A percentile compares a stretch with the other conserved stretches of the same genome.
Evolutionary conservation across 2,113 vertebrate species (phyloP).

Genomic region (Prinia subflava): DNA sequence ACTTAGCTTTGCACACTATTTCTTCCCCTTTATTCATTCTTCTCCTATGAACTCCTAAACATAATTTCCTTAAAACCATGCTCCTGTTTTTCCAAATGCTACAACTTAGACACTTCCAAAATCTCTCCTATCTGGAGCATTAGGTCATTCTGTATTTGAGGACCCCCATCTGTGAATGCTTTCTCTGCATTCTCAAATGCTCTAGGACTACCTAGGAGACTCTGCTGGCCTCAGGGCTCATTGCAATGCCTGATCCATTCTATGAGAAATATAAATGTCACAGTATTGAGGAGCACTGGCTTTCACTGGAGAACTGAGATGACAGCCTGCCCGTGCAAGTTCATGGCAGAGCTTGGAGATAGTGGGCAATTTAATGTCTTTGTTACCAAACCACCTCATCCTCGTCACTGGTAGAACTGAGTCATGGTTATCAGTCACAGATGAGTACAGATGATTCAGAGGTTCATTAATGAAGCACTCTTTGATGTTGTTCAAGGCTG

Average conservation of each 20-base stretch:
- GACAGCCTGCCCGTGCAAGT: neutral
- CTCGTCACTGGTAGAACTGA: constrained; percentile 2
- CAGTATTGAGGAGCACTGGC: neutral
- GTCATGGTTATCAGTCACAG: constrained; percentile 53
- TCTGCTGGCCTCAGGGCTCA: neutral
- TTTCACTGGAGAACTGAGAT: neutral
- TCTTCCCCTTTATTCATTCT: neutral
- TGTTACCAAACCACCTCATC: neutral
- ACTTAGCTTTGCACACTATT: neutral
- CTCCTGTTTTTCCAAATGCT: neutral
- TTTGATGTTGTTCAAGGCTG: constrained; percentile 12
- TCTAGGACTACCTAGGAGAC: neutral
- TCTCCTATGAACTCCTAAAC: neutral
- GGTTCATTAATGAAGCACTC: constrained; percentile 34
- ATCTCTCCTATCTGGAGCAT: neutral
- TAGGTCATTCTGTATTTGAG: neutral
- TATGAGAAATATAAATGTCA: neutral
- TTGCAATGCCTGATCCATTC: neutral
- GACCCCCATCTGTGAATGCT: neutral
- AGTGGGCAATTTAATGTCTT: neutral
- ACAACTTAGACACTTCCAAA: neutral
- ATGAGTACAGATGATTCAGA: constrained; percentile 58
- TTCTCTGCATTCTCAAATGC: neutral
- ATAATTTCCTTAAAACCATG: neutral
- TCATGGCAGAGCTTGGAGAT: neutral